Evolutionary conservation across 2,797 vertebrate species (phyloP), one percentile per base, ranked within the genome.

Genomic region (Ispidina lecontei): DNA sequence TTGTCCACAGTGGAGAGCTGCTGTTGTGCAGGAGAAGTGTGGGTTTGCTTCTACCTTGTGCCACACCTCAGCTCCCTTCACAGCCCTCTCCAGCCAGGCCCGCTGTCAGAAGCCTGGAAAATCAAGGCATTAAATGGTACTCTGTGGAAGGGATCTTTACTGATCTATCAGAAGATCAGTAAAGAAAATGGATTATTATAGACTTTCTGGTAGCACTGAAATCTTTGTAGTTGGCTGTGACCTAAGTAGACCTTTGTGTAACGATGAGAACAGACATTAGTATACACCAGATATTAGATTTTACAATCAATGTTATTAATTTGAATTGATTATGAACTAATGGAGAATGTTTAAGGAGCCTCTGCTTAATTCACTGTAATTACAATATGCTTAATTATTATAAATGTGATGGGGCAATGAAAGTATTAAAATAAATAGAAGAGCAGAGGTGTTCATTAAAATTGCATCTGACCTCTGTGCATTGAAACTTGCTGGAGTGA

Each of bases 241-340:
- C 28, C 47, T 63, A 41, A 35, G 43, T 28, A 90, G 89, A 60
- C 76, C 64, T 94, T 85, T 46, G 70, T 70, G 65, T 68, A 83
- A 89, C 81, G 71, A 54, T 88, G 87, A 47, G 86, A 93, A 18
- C 31, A 93, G 89, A 47, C 87, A 75, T 75, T 93, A 93, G 71
- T 68, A 51, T 78, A 91, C 49, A 89, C 84, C 49, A 91, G 90
- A 62, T 54, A 86, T 51, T 90, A 91, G 74, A 55, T 95, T 94
- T 96, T 95, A 93, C 75, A 95, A 86, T 97, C 94, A 78, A 78
- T 91, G 94, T 95, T 95, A 94, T 96, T 95, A 85, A 94, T 94
- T 95, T 91, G 94, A 96, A 95, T 97, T 95, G 91, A 95, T 97
- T 96, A 91, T 95, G 92, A 93, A 96, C 91, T 95, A 94, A 91